Base-by-base conservation (phyloP, 1,140 invertebrate genomes). In the Drosophila tani region DNA sequence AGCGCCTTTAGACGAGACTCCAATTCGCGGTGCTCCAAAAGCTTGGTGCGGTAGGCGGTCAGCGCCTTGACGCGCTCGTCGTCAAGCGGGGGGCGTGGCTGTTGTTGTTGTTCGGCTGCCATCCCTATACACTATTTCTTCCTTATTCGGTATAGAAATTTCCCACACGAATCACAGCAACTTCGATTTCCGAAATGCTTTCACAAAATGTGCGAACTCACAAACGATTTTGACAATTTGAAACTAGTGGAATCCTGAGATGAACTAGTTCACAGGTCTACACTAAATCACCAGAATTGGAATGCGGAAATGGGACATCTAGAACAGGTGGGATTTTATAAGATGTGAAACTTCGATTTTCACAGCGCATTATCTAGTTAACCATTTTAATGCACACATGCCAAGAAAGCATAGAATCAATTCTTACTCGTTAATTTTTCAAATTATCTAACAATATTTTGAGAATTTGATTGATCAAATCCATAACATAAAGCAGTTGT, bases 1-100 rank as follows among this genome's bases (percentile, higher is more conserved):
- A 98, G 97, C 98, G 93, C 97, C 96, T 99, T 99, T 2, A 99
- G 93, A 66, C 97, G 95, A 17, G 96, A 97, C 93, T 99, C 98
- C 0, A 98, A 96, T 94, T 99, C 98, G 93, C 98, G 97, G 91
- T 99, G 98, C 93, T 99, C 98, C 83, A 98, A 93, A n/a, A 99
- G 94, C 93, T 99, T 99, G 93, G 98, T 98, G 78, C 97, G 94
- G 91, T 99, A 99, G 92, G 98, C 97, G 82, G 96, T 95, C 55
- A 99, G 95, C 58, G 95, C 95, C 94, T 97, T 97, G 93, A 98
- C 97, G 78, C 98, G 95, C 27, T 79, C 85, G 5, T 75, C 50
- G 27, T 64, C 68, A 21, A 51, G 7, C 0, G 40, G 4, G 1
- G 62, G 60, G 11, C 17, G 35, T 38, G 53, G 11, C 3, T 21